Evolutionary conservation across 2,797 vertebrate genomes (phyloP).

Genomic region (Sparidentex hasta): DNA sequence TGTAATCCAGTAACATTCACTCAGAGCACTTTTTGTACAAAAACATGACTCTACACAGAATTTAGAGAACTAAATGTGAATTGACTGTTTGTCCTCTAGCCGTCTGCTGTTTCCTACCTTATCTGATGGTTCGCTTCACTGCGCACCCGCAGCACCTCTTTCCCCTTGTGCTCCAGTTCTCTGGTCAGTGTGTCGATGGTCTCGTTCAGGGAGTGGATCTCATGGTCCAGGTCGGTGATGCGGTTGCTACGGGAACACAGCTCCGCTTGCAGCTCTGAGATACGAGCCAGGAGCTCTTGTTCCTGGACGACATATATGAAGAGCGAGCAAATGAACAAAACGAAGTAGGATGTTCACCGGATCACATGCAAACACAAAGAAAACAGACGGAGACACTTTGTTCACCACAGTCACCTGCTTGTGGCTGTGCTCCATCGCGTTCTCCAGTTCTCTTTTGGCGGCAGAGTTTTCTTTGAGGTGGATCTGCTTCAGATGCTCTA

Average conservation of each 20-base stretch:
- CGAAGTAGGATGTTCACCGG: neutral
- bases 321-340: neutral
- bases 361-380: neutral
- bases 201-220: conserved; percentile 94
- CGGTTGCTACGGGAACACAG: conserved; percentile 93
- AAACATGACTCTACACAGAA: too few relatives aligned
- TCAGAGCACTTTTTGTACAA: too few relatives aligned
- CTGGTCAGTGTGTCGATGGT: conserved; percentile 94
- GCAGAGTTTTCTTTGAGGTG: conserved; percentile 92
- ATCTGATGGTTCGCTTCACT: conserved; percentile 98
- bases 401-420: conserved; percentile 83
- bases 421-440: conserved; percentile 90
- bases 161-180: conserved; percentile 97
- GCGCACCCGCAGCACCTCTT: conserved; percentile 95
- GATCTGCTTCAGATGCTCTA: conserved; percentile 93
- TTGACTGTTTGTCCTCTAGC: too few relatives aligned
- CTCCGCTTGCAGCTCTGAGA: conserved; percentile 92
- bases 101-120: conserved; percentile 81
- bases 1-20: too few relatives aligned
- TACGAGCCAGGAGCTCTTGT: conserved; percentile 90
- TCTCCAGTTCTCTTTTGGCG: conserved; percentile 91
- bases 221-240: conserved; percentile 94
- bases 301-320: conserved; percentile 81
- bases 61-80: too few relatives aligned
- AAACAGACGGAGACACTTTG: neutral